These are phyloP conservation scores for Meiosimyza decipiens DNA, from an alignment of 2,888 invertebrate genomes.

Conservation along the genomic window DNA sequence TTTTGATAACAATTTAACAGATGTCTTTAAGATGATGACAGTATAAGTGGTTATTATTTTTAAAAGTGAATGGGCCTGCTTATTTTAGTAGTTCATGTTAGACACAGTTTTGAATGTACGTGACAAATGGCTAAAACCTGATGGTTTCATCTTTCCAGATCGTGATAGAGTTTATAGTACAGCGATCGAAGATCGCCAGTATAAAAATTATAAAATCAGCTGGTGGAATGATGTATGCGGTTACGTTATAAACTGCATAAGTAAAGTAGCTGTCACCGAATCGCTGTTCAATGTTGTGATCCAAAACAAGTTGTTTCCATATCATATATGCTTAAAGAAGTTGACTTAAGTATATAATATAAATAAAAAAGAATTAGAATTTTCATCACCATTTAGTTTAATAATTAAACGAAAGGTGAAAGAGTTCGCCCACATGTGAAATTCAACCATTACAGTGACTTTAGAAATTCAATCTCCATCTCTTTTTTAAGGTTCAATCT, in stretches of 20 bases:
- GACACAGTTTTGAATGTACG: constrained; percentile 98
- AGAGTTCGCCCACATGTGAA: too few species aligned
- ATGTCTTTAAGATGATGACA: constrained; percentile 85
- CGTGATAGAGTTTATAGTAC: constrained; percentile 94
- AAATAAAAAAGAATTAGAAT: constrained; percentile 93
- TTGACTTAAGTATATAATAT: constrained; percentile 98
- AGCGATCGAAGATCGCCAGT: constrained; percentile 95
- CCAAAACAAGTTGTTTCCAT: constrained; percentile 98
- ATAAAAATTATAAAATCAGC: constrained; percentile 99
- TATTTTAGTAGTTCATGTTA: constrained; percentile 99
- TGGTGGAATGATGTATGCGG: constrained; percentile 99
- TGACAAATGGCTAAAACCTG: constrained; percentile 95
- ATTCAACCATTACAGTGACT: too few species aligned
- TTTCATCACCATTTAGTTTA: constrained; percentile 87
- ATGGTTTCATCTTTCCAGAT: constrained; percentile 94
- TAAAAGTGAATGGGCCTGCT: too few species aligned
- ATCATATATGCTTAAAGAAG: constrained; percentile 94
- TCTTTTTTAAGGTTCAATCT: too few species aligned
- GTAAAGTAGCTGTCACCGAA: constrained; percentile 97
- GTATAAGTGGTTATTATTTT: constrained; percentile 95
- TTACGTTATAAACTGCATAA: constrained; percentile 98
- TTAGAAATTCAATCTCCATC: too few species aligned
- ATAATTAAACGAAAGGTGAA: too few species aligned
- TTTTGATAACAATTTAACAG: constrained; percentile 82
- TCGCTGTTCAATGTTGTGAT: constrained; percentile 98